Percentiles rank a stretch among this genome's conserved stretches.
These are phyloP conservation scores for Vanacampus margaritifer DNA, from an alignment of 2,113 vertebrate genomes.

Conservation along the genomic window DNA sequence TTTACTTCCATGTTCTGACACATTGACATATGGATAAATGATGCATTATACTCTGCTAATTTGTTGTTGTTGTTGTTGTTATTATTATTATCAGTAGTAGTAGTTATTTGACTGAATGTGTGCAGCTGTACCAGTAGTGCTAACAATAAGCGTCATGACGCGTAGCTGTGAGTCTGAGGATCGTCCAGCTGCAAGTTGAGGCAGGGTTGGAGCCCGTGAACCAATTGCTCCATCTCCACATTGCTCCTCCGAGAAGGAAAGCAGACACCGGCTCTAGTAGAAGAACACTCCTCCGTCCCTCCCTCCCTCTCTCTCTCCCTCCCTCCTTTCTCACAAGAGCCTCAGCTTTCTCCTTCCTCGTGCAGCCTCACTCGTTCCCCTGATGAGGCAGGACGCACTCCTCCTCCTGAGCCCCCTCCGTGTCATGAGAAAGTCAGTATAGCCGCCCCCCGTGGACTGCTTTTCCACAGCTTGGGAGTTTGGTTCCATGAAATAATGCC, in stretches of 20 bases:
- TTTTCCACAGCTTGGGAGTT: constrained; percentile 34
- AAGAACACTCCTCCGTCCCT: constrained; percentile 64
- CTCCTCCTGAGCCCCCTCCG: constrained; percentile 30
- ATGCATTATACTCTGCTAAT: too few relatives aligned
- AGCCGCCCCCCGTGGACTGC: constrained; percentile 39
- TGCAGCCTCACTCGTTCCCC: constrained; percentile 9
- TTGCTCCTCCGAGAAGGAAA: constrained; percentile 39
- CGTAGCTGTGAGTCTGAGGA: neutral
- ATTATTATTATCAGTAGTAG: neutral
- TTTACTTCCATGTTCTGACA: too few relatives aligned
- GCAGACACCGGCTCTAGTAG: constrained; percentile 43
- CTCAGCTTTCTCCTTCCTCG: constrained; percentile 45
- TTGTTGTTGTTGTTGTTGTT: too few relatives aligned
- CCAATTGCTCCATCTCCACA: constrained; percentile 4
- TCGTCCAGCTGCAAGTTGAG: constrained; percentile 25
- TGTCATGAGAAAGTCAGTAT: constrained; percentile 54
- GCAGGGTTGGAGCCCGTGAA: constrained; percentile 24
- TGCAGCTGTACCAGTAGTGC: neutral
- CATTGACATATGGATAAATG: too few relatives aligned
- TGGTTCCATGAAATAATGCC: constrained; percentile 78
- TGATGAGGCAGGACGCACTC: constrained; percentile 17
- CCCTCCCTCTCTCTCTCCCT: constrained; percentile 58
- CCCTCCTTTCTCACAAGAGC: constrained; percentile 36
- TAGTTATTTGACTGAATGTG: neutral
- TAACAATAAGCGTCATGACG: neutral